Conservation (phyloP, 2,797 vertebrate genomes). For the Myotis myotis region DNA sequence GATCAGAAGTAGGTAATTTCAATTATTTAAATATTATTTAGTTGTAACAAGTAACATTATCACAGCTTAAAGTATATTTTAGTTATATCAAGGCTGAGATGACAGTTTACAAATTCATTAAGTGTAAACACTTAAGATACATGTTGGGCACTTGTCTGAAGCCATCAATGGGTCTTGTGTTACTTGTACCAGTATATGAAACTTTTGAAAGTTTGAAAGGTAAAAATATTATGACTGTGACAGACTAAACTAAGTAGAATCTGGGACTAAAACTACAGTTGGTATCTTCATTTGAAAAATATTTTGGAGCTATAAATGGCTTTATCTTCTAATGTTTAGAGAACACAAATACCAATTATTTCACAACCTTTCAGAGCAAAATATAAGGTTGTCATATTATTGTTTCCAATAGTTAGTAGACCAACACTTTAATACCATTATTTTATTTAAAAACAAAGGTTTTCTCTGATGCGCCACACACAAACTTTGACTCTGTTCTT, state of each 20-base stretch:
- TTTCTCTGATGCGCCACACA: not conserved
- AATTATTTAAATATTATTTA: slow-evolving; percentile 45
- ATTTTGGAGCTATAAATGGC: not conserved
- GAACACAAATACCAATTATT: not conserved
- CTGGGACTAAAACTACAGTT: slow-evolving; percentile 4
- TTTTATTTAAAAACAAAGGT: not conserved
- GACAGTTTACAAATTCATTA: slow-evolving; percentile 72
- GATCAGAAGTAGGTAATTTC: not conserved
- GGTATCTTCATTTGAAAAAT: not conserved
- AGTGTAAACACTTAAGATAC: slow-evolving; percentile 68
- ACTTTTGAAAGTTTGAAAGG: slow-evolving; percentile 72
- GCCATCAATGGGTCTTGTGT: slow-evolving; percentile 75
- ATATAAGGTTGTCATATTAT: not conserved
- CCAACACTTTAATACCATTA: not conserved
- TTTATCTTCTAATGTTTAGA: not conserved
- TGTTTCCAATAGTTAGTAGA: not conserved
- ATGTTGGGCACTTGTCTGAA: slow-evolving; percentile 72
- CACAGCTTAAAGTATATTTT: slow-evolving; percentile 52
- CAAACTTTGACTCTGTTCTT: not conserved
- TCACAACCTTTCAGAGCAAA: not conserved
- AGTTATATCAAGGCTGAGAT: slow-evolving; percentile 70
- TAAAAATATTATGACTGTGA: slow-evolving; percentile 71
- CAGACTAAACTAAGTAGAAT: slow-evolving; percentile 44
- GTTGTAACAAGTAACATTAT: not conserved
- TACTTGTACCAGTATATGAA: slow-evolving; percentile 80